Percentiles rank a stretch among this genome's conserved stretches.
These are phyloP conservation scores for Silurus aristotelis DNA, from an alignment of 2,797 vertebrate genomes.

Conservation along the genomic window DNA sequence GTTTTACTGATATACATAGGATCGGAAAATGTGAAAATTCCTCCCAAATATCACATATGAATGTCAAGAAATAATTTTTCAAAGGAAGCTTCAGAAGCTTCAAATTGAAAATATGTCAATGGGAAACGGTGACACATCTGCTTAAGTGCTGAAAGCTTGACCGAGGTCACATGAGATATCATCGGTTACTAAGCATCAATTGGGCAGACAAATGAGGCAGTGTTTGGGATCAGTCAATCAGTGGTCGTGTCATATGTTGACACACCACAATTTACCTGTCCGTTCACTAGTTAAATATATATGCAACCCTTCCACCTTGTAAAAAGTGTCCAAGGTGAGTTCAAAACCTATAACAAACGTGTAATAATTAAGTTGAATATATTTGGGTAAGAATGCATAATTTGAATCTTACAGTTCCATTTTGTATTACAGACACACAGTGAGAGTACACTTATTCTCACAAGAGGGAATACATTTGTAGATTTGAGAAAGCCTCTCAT, in stretches of 20 bases:
- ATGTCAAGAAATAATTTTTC: background rate
- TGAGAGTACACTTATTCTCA: no score
- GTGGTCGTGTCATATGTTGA: background rate
- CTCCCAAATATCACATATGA: background rate
- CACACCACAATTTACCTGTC: background rate
- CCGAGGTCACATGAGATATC: background rate
- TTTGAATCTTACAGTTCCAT: no score
- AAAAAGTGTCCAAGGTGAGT: background rate
- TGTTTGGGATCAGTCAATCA: constrained; percentile 17
- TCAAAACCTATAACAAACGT: background rate
- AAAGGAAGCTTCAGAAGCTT: background rate
- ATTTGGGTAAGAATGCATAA: no score
- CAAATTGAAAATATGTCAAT: background rate
- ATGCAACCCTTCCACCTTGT: background rate
- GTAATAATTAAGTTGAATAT: no score
- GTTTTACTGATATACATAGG: background rate
- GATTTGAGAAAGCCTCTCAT: no score
- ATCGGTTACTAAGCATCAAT: background rate
- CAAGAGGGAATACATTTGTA: no score
- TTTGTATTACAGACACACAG: no score
- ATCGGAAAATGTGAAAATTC: background rate
- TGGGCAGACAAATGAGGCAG: background rate
- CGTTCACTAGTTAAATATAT: background rate
- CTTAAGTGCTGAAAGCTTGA: constrained; percentile 22
- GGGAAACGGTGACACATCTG: constrained; percentile 18